These are phyloP conservation scores for Hephaestus fuliginosus DNA, from an alignment of 2,797 vertebrate species.

Conservation along the genomic window DNA sequence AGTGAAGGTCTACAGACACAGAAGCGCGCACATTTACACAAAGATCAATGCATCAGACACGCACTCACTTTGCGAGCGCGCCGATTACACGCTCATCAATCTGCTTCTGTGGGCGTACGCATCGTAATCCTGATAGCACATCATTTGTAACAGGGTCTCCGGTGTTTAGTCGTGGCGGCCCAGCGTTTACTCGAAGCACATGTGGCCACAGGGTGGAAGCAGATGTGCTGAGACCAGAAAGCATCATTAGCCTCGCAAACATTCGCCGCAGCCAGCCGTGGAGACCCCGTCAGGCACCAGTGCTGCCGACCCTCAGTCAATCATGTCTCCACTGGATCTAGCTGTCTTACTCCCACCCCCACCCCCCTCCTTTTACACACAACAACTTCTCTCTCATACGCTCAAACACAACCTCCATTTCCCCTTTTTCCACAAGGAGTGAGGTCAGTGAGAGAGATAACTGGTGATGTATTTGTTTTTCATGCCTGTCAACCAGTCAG, in stretches of 20 bases:
- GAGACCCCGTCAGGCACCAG: slow-evolving; percentile 67
- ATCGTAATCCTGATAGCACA: slow-evolving; percentile 69
- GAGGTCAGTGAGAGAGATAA: slow-evolving; percentile 54
- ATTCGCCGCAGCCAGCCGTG: slow-evolving; percentile 59
- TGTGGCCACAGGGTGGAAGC: slow-evolving; percentile 70
- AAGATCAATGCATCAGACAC: slow-evolving; percentile 12
- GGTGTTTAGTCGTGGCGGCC: slow-evolving; percentile 61
- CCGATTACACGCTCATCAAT: slow-evolving; percentile 57
- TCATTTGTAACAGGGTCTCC: slow-evolving; percentile 67
- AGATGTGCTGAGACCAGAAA: slow-evolving; percentile 79
- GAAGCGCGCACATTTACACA: background rate
- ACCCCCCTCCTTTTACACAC: slow-evolving; percentile 13
- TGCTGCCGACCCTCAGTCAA: slow-evolving; percentile 36
- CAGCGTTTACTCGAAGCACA: slow-evolving; percentile 77
- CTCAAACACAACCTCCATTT: slow-evolving; percentile 24
- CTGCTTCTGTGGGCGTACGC: slow-evolving; percentile 58
- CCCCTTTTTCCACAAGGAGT: slow-evolving; percentile 24
- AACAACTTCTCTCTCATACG: slow-evolving; percentile 53
- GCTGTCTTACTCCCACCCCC: slow-evolving; percentile 21
- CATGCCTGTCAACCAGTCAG: slow-evolving; percentile 49
- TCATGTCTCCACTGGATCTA: slow-evolving; percentile 55
- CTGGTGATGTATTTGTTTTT: slow-evolving; percentile 54
- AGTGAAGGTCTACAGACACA: background rate
- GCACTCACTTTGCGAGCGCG: slow-evolving; percentile 27
- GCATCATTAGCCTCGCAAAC: slow-evolving; percentile 80